Percentiles rank a stretch among this genome's conserved stretches.
phyloP scores from a whole-genome alignment of 2,797 vertebrate genomes.

The Ptychobarbus kaznakovi region DNA sequence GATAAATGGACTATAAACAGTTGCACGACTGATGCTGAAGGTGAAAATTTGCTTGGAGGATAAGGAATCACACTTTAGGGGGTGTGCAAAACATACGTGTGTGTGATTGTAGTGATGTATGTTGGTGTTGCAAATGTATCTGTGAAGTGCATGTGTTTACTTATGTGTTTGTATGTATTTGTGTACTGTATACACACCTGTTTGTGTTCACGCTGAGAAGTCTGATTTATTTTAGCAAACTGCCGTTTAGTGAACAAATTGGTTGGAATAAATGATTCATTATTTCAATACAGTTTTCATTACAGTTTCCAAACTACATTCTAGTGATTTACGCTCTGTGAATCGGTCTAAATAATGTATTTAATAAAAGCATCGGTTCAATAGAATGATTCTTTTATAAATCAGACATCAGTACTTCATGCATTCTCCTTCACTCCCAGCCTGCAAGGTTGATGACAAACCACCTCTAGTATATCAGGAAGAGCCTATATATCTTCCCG shows the following conservation, averaged over 20 bases:
- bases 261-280: neutral
- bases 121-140: constrained; percentile 5
- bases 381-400: neutral
- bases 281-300: neutral
- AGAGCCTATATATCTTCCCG: constrained; percentile 78
- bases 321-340: neutral
- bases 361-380: constrained; percentile 1
- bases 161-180: constrained; percentile 19
- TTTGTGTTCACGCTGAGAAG: constrained; percentile 1
- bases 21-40: constrained; percentile 55
- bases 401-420: neutral
- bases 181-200: constrained; percentile 32
- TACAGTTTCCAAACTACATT: neutral
- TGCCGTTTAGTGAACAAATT: neutral
- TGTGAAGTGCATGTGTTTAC: constrained; percentile 1
- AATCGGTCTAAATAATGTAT: neutral
- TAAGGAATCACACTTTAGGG: constrained; percentile 52
- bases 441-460: constrained; percentile 76
- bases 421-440: constrained; percentile 68
- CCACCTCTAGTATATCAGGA: constrained; percentile 75
- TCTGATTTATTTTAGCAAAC: constrained; percentile 2
- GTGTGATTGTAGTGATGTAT: constrained; percentile 55
- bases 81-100: constrained; percentile 31
- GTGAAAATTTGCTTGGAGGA: constrained; percentile 57
- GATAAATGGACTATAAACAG: constrained; percentile 60